Conservation (phyloP, 2,888 invertebrate species). For the Orthonychiurus folsomi region DNA sequence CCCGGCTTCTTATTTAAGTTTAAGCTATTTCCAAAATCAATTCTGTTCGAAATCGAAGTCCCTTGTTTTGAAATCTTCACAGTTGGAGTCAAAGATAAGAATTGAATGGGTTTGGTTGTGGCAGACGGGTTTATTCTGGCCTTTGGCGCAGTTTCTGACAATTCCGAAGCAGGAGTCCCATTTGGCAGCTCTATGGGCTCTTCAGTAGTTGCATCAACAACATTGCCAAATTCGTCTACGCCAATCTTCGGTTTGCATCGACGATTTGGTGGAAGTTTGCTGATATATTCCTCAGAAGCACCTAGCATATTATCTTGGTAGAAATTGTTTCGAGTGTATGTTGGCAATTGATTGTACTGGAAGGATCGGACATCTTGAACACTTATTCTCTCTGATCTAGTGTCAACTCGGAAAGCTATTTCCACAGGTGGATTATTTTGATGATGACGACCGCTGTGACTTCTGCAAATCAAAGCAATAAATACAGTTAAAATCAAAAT, state of each 20-base stretch:
- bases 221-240: slow-evolving; percentile 20
- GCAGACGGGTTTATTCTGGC: not conserved
- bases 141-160: not conserved
- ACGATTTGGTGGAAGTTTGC: not conserved
- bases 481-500: no score
- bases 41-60: not conserved
- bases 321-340: slow-evolving; percentile 8
- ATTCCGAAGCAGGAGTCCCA: not conserved
- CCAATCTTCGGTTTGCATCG: slow-evolving; percentile 15
- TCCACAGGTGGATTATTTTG: no score
- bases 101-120: not conserved
- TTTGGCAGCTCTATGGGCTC: not conserved
- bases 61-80: not conserved
- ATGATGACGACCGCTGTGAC: no score
- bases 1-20: not conserved
- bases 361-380: slow-evolving; percentile 18
- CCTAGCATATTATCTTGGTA: slow-evolving; percentile 23
- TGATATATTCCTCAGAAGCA: slow-evolving; percentile 26
- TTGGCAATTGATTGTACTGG: slow-evolving; percentile 20
- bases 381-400: slow-evolving; percentile 13
- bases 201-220: slow-evolving; percentile 13
- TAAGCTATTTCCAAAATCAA: not conserved
- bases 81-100: not conserved
- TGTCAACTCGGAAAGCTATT: slow-evolving; percentile 28
- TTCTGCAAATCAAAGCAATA: no score